These are phyloP conservation scores for Sylvia borin DNA, from an alignment of 2,797 vertebrate species.

Conservation along the genomic window DNA sequence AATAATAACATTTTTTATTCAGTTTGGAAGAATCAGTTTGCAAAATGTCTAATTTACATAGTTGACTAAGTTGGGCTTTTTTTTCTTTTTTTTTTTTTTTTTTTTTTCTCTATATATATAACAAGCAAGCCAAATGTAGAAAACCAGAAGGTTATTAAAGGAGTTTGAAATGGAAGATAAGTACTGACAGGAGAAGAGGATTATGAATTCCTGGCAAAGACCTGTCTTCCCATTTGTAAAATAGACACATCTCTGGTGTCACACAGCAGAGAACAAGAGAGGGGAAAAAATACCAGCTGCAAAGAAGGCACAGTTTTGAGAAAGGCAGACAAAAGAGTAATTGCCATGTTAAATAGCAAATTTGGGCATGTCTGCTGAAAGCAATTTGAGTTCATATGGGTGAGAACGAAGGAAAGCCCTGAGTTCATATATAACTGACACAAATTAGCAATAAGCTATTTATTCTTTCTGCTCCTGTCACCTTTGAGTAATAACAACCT, in stretches of 20 bases:
- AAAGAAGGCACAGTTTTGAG: not conserved
- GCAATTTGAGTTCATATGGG: constrained; percentile 8
- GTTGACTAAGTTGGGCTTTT: not conserved
- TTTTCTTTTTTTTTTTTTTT: not conserved
- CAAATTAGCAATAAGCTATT: constrained; percentile 53
- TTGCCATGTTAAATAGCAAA: constrained; percentile 7
- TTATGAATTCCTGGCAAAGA: not conserved
- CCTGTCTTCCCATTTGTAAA: not conserved
- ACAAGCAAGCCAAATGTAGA: not conserved
- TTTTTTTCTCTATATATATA: not conserved
- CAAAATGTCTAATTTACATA: not conserved
- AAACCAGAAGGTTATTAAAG: not conserved
- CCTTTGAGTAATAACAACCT: constrained; percentile 39
- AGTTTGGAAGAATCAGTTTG: not conserved
- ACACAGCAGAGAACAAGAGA: not conserved
- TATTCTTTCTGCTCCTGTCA: constrained; percentile 25
- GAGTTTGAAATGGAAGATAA: not conserved
- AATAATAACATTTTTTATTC: not conserved
- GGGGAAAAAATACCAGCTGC: not conserved
- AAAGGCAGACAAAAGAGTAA: not conserved
- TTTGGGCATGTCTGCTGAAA: not conserved
- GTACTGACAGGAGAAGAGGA: not conserved
- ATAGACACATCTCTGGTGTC: not conserved
- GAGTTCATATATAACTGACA: constrained; percentile 27
- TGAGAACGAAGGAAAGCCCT: not conserved